Conservation (phyloP, 2,888 invertebrate genomes). For the Caenorhabditis auriculariae region DNA sequence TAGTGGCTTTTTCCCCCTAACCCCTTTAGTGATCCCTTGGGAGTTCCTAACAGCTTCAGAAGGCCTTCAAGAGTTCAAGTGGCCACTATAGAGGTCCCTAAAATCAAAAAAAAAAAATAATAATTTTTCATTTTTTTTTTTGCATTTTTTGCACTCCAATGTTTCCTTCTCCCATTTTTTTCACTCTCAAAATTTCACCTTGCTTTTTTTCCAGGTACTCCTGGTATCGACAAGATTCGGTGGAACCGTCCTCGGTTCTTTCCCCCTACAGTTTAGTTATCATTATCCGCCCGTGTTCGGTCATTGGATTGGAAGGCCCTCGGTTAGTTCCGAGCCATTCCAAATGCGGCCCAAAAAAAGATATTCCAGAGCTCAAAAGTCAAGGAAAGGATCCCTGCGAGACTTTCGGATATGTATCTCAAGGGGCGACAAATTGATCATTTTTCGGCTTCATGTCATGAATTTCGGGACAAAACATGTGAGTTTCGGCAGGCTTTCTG, state of each 20-base stretch:
- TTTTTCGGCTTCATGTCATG: slow-evolving; percentile 15
- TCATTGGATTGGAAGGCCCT: slow-evolving; percentile 76
- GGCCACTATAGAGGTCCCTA: too few relatives aligned
- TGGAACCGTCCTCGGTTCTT: slow-evolving; percentile 32
- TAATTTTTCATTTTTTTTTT: too few relatives aligned
- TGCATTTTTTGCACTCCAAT: too few relatives aligned
- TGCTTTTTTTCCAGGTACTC: slow-evolving; percentile 19
- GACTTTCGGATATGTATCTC: slow-evolving; percentile 16
- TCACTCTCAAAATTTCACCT: too few relatives aligned
- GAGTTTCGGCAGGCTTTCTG: too few relatives aligned
- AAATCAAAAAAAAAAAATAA: too few relatives aligned
- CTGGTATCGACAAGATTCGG: slow-evolving; percentile 33
- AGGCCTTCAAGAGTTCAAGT: too few relatives aligned
- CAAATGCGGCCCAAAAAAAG: too few relatives aligned
- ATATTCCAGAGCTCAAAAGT: not conserved
- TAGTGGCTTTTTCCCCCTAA: too few relatives aligned
- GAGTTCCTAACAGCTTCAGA: too few relatives aligned
- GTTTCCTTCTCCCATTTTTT: too few relatives aligned
- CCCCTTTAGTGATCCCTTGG: too few relatives aligned
- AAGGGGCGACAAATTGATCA: slow-evolving; percentile 11
- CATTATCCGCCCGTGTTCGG: slow-evolving; percentile 84
- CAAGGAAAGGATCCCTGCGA: slow-evolving; percentile 6
- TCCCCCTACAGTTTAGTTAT: slow-evolving; percentile 63
- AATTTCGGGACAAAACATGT: slow-evolving; percentile 20
- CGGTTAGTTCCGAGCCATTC: not conserved